Evolutionary conservation across 2,888 invertebrate genomes (phyloP).

Genomic region (Julus scandinavius): DNA sequence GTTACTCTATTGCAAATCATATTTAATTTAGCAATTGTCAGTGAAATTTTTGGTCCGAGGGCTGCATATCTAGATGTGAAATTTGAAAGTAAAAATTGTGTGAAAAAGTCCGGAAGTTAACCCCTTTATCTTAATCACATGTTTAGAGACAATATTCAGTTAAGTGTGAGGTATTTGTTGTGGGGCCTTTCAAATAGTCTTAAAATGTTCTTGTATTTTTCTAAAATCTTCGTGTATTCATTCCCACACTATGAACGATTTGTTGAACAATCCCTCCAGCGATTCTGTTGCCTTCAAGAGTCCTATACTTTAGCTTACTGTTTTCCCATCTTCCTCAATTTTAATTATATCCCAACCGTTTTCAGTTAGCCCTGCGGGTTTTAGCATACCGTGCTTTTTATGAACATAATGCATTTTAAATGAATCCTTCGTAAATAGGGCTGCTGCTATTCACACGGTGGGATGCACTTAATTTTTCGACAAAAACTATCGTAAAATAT

Average conservation of each 20-base stretch:
- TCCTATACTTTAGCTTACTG: not conserved
- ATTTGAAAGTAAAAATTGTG: no score
- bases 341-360: constrained; percentile 41
- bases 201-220: no score
- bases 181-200: no score
- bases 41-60: no score
- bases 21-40: not conserved
- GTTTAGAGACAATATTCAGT: no score
- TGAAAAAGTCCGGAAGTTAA: no score
- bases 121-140: no score
- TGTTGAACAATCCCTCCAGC: not conserved
- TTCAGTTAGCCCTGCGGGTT: constrained; percentile 4
- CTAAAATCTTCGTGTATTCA: no score
- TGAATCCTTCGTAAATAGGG: constrained; percentile 27
- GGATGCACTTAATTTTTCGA: not conserved
- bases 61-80: no score
- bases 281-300: not conserved
- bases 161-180: no score
- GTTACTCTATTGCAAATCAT: not conserved
- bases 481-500: not conserved
- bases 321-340: not conserved
- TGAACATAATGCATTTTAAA: constrained; percentile 5
- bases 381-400: constrained; percentile 26
- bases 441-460: not conserved
- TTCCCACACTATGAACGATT: not conserved